These are phyloP conservation scores for Bovichtus variegatus DNA, from an alignment of 2,797 vertebrate species.

Conservation along the genomic window DNA sequence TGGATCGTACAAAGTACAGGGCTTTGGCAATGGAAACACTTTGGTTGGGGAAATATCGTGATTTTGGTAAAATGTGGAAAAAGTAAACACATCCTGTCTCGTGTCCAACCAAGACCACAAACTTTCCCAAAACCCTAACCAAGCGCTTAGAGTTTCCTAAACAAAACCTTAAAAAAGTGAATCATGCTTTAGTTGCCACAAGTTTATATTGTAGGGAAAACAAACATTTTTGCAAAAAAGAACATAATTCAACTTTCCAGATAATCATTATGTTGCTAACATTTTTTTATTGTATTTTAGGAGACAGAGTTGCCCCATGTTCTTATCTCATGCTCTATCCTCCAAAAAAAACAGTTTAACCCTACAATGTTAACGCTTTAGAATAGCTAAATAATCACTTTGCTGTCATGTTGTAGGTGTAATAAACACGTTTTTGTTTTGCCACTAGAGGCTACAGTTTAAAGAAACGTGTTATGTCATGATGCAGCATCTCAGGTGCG, in stretches of 20 bases:
- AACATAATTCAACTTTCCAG: neutral
- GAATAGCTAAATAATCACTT: neutral
- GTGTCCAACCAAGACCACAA: neutral
- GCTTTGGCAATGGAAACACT: neutral
- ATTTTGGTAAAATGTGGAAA: slow-evolving; percentile 1
- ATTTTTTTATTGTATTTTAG: neutral
- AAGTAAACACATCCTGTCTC: neutral
- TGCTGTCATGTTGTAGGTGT: neutral
- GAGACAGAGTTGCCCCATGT: neutral
- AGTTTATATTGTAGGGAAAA: neutral
- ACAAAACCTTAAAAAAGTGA: neutral
- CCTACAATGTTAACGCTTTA: too few relatives aligned
- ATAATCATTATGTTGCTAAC: too few relatives aligned
- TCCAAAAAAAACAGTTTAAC: neutral
- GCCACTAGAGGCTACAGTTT: neutral
- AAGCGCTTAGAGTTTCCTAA: neutral
- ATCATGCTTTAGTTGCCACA: neutral
- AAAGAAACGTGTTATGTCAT: neutral
- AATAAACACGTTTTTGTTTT: neutral
- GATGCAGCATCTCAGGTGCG: neutral
- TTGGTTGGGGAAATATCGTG: neutral
- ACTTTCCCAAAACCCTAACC: neutral
- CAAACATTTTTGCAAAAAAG: neutral
- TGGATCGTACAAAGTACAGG: neutral
- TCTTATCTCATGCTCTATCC: neutral